Percentiles rank a stretch among this genome's conserved stretches.
phyloP scores from a whole-genome alignment of 2,113 vertebrate species.

The Hemichromis elongatus region DNA sequence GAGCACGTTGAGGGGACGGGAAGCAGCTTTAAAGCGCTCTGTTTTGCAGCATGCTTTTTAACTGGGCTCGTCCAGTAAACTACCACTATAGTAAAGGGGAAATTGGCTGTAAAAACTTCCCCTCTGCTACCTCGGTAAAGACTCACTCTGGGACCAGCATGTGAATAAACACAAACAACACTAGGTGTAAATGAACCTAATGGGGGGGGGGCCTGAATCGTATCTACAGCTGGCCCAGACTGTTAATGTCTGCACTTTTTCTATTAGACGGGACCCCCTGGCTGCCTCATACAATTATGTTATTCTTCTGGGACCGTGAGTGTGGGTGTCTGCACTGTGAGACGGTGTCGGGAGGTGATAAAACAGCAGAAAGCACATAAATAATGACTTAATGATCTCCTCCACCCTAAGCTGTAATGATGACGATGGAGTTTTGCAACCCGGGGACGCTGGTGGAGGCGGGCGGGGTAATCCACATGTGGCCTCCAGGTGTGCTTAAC shows the following conservation, averaged over 20 bases:
- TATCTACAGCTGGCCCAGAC: constrained; percentile 38
- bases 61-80: constrained; percentile 25
- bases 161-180: constrained; percentile 56
- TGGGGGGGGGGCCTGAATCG: neutral
- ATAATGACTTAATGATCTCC: constrained; percentile 73
- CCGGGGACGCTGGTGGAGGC: neutral
- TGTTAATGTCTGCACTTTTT: constrained; percentile 60
- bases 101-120: constrained; percentile 50
- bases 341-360: constrained; percentile 63
- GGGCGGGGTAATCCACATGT: constrained; percentile 59
- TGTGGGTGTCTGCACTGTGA: constrained; percentile 53
- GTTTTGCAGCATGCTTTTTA: neutral
- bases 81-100: constrained; percentile 30
- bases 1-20: neutral
- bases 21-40: constrained; percentile 2
- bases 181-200: constrained; percentile 48
- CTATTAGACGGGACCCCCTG: constrained; percentile 38
- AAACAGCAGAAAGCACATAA: constrained; percentile 70
- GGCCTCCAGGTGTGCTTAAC: constrained; percentile 67
- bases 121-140: neutral
- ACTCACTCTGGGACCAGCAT: constrained; percentile 11
- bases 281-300: constrained; percentile 56
- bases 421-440: constrained; percentile 58
- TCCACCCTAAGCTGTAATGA: constrained; percentile 61
- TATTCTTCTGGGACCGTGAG: constrained; percentile 51